Evolutionary conservation across 2,888 invertebrate species (phyloP), one percentile per base, ranked within the genome.

Genomic region (Deladenus siricidicola): DNA sequence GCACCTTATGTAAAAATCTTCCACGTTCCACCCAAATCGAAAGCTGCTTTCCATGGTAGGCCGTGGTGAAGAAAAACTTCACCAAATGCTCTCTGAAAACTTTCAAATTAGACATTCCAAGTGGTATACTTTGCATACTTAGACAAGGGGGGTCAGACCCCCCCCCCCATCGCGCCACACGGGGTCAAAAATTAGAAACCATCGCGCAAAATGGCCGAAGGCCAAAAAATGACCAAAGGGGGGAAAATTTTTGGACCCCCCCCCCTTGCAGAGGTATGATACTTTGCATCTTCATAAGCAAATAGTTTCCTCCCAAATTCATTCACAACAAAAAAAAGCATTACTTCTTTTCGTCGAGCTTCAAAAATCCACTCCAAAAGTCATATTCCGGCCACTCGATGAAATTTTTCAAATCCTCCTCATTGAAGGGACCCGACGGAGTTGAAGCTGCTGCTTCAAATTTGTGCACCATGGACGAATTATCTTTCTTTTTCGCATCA

Each of bases 61-160:
- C 75, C n/a, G 74, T 70, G 14, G 74, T 75, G 64, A 76, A 73
- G 65, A 76, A 76, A 67, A 76, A 76, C 17, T 66, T 63, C 43
- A 77, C 72, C 26, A 76, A 63, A n/a, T 57, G 47, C 6, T 55
- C 44, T 17, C 64, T 64, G 39, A 44, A 64, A n/a, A 10, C 17
- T 8, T 6, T 19, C 26, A 26, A 19, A 3, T 63, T 14, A 3
- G 21, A 24, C 28, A n/a, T n/a, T n/a, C n/a, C n/a, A n/a, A n/a
- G n/a, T n/a, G n/a, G n/a, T n/a, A n/a, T n/a, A n/a, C n/a, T n/a
- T n/a, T n/a, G n/a, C n/a, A n/a, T n/a, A n/a, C n/a, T n/a, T n/a
- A n/a, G n/a, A n/a, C n/a, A n/a, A n/a, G n/a, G n/a, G n/a, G n/a
- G n/a, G n/a, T n/a, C n/a, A n/a, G n/a, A n/a, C n/a, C n/a, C n/a